A percentile compares a stretch with the other conserved stretches of the same genome.
phyloP scores from a whole-genome alignment of 2,797 vertebrate genomes.

The Helostoma temminkii region DNA sequence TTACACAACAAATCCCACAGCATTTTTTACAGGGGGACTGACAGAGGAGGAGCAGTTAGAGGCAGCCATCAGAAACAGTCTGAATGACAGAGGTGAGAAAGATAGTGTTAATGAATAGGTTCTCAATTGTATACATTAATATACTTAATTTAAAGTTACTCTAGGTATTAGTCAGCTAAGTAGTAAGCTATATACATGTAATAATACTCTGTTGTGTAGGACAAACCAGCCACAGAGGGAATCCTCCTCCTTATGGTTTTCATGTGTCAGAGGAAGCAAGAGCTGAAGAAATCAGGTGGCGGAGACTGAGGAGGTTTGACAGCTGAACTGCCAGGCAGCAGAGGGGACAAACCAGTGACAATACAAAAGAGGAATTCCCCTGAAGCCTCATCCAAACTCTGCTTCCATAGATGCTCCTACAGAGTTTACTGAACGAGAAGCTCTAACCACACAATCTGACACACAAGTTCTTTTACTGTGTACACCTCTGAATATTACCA shows the following conservation, averaged over 20 bases:
- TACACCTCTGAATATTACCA: not conserved
- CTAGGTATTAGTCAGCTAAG: not conserved
- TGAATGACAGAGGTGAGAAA: slow-evolving; percentile 86
- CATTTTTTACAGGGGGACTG: slow-evolving; percentile 83
- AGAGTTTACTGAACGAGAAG: not conserved
- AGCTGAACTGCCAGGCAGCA: slow-evolving; percentile 36
- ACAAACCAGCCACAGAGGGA: slow-evolving; percentile 21
- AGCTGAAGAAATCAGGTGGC: slow-evolving; percentile 73
- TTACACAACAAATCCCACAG: slow-evolving; percentile 54
- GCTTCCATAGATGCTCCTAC: slow-evolving; percentile 13
- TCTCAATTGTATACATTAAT: too few relatives aligned
- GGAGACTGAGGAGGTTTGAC: slow-evolving; percentile 79
- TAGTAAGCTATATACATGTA: not conserved
- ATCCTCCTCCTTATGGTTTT: slow-evolving; percentile 65
- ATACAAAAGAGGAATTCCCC: not conserved
- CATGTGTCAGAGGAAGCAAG: slow-evolving; percentile 40
- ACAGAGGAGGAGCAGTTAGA: slow-evolving; percentile 92
- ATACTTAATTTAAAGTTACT: too few relatives aligned
- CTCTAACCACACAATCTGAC: slow-evolving; percentile 9
- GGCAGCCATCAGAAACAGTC: slow-evolving; percentile 89
- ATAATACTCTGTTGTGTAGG: slow-evolving; percentile 52
- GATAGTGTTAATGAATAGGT: too few relatives aligned
- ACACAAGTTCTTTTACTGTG: not conserved
- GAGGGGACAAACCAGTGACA: not conserved
- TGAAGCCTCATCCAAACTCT: slow-evolving; percentile 2